Conservation (phyloP, 2,888 invertebrate genomes). For the Bibio marci region DNA sequence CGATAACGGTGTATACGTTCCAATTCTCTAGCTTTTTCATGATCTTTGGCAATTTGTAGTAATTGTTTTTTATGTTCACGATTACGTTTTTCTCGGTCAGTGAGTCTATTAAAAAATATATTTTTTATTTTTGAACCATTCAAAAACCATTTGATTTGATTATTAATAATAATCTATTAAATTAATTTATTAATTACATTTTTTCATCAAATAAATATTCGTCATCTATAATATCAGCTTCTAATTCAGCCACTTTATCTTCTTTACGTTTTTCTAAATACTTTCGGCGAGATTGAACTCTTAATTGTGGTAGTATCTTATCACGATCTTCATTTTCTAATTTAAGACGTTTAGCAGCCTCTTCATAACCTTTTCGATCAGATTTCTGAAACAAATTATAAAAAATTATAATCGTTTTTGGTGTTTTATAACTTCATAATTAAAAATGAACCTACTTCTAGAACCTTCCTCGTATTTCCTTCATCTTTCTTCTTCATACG, state of each 20-base stretch:
- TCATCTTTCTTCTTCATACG: slow-evolving; percentile 81
- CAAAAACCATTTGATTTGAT: no score
- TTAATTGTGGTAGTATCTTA: slow-evolving; percentile 70
- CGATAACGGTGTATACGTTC: slow-evolving; percentile 87
- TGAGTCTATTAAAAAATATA: slow-evolving; percentile 47
- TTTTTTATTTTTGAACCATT: no score
- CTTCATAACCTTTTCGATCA: slow-evolving; percentile 56
- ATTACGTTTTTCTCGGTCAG: slow-evolving; percentile 68
- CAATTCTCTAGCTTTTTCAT: slow-evolving; percentile 84
- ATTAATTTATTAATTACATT: slow-evolving; percentile 40
- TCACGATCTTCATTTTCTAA: slow-evolving; percentile 73
- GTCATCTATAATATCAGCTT: slow-evolving; percentile 89
- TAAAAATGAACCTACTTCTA: slow-evolving; percentile 23
- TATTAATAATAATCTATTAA: not conserved
- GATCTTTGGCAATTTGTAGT: slow-evolving; percentile 80
- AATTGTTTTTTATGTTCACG: slow-evolving; percentile 82
- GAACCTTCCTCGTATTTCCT: slow-evolving; percentile 65
- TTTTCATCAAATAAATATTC: slow-evolving; percentile 84
- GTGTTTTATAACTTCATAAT: no score
- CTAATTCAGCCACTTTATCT: slow-evolving; percentile 89
- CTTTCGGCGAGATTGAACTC: slow-evolving; percentile 80
- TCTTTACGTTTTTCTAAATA: slow-evolving; percentile 92
- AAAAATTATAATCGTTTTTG: no score
- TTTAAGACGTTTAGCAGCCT: slow-evolving; percentile 81
- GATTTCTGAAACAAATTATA: slow-evolving; percentile 22